These are phyloP conservation scores for Urechis unicinctus DNA, from an alignment of 2,888 invertebrate genomes.

Conservation along the genomic window DNA sequence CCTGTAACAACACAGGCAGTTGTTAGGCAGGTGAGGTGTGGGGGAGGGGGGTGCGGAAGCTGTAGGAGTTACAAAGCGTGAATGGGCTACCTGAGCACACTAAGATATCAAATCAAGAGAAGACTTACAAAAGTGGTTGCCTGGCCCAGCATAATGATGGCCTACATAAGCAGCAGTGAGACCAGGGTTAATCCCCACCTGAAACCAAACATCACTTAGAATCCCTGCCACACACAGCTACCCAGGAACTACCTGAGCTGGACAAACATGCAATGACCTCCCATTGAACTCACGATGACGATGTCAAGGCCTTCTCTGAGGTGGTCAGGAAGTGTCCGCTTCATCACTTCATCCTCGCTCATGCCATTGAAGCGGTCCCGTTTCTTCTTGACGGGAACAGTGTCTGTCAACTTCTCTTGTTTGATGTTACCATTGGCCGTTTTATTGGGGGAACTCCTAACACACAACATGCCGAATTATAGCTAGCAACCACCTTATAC, in stretches of 20 bases:
- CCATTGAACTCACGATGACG: conserved; percentile 79
- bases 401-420: conserved; percentile 40
- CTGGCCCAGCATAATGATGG: conserved; percentile 97
- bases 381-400: conserved; percentile 57
- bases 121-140: conserved; percentile 90
- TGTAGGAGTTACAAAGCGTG: not conserved
- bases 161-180: conserved; percentile 95
- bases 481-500: too few relatives aligned
- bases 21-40: not conserved
- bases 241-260: not conserved
- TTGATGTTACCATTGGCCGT: not conserved
- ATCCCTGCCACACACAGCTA: not conserved
- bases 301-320: conserved; percentile 89
- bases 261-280: not conserved
- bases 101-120: too few relatives aligned
- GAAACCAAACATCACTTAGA: conserved; percentile 27
- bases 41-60: too few relatives aligned
- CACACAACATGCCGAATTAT: too few relatives aligned
- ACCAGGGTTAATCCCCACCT: conserved; percentile 98
- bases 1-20: conserved; percentile 51
- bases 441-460: too few relatives aligned
- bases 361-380: conserved; percentile 53
- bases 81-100: too few relatives aligned
- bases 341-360: conserved; percentile 92
- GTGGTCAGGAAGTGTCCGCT: conserved; percentile 90